A percentile compares a stretch with the other conserved stretches of the same genome.
These are phyloP conservation scores for Vulpes lagopus DNA, from an alignment of 2,113 vertebrate genomes.

Conservation along the genomic window DNA sequence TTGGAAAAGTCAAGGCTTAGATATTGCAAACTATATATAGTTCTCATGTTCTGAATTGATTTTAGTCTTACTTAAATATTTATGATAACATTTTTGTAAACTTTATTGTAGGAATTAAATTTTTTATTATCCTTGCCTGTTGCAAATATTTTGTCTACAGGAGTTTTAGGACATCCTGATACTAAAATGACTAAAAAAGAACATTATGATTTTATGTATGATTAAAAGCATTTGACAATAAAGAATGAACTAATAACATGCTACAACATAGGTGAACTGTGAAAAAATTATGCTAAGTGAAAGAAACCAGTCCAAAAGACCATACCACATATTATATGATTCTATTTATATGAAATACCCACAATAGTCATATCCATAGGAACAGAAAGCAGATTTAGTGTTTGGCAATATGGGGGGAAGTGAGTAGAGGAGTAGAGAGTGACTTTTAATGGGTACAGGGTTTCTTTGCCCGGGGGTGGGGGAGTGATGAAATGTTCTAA, in stretches of 20 bases:
- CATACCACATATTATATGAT: neutral
- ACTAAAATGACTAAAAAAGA: conserved; percentile 22
- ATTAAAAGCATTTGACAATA: conserved; percentile 12
- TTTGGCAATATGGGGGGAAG: neutral
- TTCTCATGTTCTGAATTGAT: conserved; percentile 36
- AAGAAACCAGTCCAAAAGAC: conserved; percentile 27
- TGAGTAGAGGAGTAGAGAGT: accelerated
- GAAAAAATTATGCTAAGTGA: neutral
- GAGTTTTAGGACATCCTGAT: neutral
- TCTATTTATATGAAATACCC: neutral
- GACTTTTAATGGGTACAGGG: neutral
- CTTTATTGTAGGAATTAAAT: conserved; percentile 7
- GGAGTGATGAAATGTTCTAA: neutral
- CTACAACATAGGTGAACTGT: conserved; percentile 36
- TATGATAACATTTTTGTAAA: conserved; percentile 59
- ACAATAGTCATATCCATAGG: neutral
- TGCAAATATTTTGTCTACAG: conserved; percentile 44
- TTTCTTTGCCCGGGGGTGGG: neutral
- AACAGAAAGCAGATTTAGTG: neutral
- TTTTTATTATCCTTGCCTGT: conserved; percentile 33
- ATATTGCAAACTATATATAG: neutral
- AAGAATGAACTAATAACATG: neutral
- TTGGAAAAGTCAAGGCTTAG: conserved; percentile 5
- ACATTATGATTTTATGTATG: neutral
- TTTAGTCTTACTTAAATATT: conserved; percentile 52